Base-by-base conservation (phyloP, 2,888 invertebrate genomes). In the Lamellibrachia columna region DNA sequence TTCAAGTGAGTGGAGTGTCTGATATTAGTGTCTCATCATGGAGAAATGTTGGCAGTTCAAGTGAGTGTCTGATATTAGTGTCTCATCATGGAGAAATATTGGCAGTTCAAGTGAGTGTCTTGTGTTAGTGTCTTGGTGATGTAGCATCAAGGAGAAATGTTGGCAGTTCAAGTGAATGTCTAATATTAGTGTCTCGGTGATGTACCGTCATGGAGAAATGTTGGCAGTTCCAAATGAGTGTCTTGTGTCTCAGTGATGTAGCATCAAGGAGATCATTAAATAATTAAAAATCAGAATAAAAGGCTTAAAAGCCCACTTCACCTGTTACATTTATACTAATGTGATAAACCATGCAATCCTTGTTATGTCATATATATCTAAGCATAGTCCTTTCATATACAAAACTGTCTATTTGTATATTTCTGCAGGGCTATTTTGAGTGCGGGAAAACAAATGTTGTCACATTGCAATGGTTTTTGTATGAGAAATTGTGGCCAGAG, bases 1-100 rank as follows among this genome's bases (percentile, higher is more conserved):
- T 60, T 60, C 60, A 60, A 60, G 28, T 28, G 28, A n/a, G n/a
- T 3, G 2, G 8, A 60, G 6, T 60, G 60, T 60, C 60, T 15
- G 1, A 11, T 60, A 60, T 60, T 60, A 60, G 60, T 60, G 60
- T 60, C 4, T 60, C 22, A 15, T 60, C 60, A 9, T 1, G 60
- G 60, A 60, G 60, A 15, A 1, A 15, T 60, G 60, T 60, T 60
- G 60, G 15, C 60, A 7, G 9, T 60, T 60, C 60, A 60, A 60
- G 15, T 60, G 9, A 60, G 60, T 60, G 60, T 60, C 60, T 15
- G 15, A 6, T 60, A 15, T 60, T 60, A 15, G 60, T 60, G 60
- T 60, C 60, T 60, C 15, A 15, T 97, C 7, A 97, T 97, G 97
- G 94, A 95, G 93, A 94, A 95, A 91, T 97, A 97, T 94, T 97